Conservation (phyloP, 92 coral and sea anemone species). For the Paramuricea clavata region DNA sequence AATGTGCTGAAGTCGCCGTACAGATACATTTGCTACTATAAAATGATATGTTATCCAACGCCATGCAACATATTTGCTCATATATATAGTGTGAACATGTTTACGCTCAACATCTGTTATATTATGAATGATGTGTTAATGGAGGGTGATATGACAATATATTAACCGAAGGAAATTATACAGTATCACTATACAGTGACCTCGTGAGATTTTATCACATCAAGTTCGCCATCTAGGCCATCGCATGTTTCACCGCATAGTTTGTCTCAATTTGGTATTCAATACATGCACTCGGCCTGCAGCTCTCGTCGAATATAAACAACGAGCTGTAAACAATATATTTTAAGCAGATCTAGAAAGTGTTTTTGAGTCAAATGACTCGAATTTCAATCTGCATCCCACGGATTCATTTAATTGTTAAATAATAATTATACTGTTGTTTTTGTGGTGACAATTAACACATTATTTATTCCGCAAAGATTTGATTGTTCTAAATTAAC, state of each 20-base stretch:
- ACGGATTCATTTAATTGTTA: too few species aligned
- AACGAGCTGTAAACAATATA: too few species aligned
- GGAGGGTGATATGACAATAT: not conserved
- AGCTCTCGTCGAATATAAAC: too few species aligned
- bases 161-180: slow-evolving; percentile 8
- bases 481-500: too few species aligned
- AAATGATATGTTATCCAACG: too few species aligned
- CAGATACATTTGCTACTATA: not conserved
- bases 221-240: not conserved
- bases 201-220: not conserved
- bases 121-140: slow-evolving; percentile 13
- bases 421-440: too few species aligned
- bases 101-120: slow-evolving; percentile 8
- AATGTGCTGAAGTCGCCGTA: not conserved
- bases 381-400: too few species aligned
- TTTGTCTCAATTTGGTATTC: slow-evolving; percentile 16
- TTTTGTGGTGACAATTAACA: too few species aligned
- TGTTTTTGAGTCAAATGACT: too few species aligned
- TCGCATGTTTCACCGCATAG: slow-evolving; percentile 8
- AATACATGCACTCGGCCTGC: not conserved
- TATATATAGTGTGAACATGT: slow-evolving; percentile 17
- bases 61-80: too few species aligned
- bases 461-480: too few species aligned
- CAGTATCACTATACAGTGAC: not conserved
- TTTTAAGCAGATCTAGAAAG: too few species aligned